A percentile compares a stretch with the other conserved stretches of the same genome.
Evolutionary conservation across 2,888 invertebrate genomes (phyloP).

Genomic region (Dicroscelio sp.): DNA sequence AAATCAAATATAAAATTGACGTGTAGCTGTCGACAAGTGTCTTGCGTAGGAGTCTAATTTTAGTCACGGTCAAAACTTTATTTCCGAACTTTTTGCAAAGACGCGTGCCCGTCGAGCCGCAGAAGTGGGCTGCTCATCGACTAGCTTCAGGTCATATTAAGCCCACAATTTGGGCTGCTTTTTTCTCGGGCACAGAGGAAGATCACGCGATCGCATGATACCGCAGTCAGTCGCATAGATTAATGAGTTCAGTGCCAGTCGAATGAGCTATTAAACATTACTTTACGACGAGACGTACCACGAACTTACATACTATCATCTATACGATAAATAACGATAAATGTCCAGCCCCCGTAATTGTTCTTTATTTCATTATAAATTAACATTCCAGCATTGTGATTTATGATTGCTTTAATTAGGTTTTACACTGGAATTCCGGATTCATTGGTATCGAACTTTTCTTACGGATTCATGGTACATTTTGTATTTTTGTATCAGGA

Average conservation of each 20-base stretch:
- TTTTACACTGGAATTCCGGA: neutral
- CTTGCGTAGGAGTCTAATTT: conserved; percentile 66
- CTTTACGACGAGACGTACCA: conserved; percentile 44
- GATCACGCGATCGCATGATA: conserved; percentile 82
- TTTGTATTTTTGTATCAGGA: neutral
- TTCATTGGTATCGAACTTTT: neutral
- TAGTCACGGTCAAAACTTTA: conserved; percentile 69
- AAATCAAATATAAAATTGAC: conserved; percentile 37
- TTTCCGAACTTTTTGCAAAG: conserved; percentile 78
- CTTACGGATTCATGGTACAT: neutral
- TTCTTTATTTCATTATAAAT: conserved; percentile 46
- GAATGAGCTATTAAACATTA: conserved; percentile 67
- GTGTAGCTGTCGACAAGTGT: conserved; percentile 45
- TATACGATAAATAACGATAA: conserved; percentile 46
- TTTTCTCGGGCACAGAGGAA: conserved; percentile 61
- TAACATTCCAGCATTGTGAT: conserved; percentile 19
- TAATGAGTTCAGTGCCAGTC: conserved; percentile 82
- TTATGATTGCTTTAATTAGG: neutral
- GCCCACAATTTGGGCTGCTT: conserved; percentile 64
- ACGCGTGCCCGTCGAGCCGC: conserved; percentile 63
- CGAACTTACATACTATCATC: conserved; percentile 21
- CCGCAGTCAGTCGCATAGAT: conserved; percentile 79
- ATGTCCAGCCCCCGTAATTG: conserved; percentile 50
- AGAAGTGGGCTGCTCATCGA: conserved; percentile 57
- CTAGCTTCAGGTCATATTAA: conserved; percentile 62